Percentiles rank a stretch among this genome's conserved stretches.
phyloP scores from a whole-genome alignment of 2,888 invertebrate genomes.

The Lasius platythorax region DNA sequence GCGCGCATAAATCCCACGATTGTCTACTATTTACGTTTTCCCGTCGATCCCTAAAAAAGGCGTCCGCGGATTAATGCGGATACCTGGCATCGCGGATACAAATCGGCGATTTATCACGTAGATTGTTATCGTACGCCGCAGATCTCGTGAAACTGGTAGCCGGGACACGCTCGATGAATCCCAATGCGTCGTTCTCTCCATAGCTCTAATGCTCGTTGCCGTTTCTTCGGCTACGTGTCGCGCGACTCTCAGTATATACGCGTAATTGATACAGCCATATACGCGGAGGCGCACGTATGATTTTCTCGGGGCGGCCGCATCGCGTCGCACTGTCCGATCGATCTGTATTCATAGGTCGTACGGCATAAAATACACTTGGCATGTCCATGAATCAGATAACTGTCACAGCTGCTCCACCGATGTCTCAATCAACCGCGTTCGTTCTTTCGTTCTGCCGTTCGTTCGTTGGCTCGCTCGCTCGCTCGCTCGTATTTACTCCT shows the following conservation, averaged over 20 bases:
- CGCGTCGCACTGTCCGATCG: conserved; percentile 78
- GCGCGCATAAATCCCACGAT: conserved; percentile 31
- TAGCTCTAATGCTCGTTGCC: conserved; percentile 28
- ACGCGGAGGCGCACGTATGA: conserved; percentile 76
- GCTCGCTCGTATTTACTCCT: conserved; percentile 40
- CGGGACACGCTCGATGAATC: conserved; percentile 72
- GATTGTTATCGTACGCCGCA: conserved; percentile 68
- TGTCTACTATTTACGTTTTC: conserved; percentile 25
- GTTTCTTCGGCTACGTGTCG: conserved; percentile 69
- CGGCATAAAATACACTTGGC: conserved; percentile 86
- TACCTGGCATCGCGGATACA: conserved; percentile 65
- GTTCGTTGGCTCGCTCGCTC: conserved; percentile 61
- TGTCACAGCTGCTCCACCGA: conserved; percentile 84
- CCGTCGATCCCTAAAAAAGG: conserved; percentile 35
- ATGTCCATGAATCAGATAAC: conserved; percentile 86
- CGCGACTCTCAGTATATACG: conserved; percentile 52
- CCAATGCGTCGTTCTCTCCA: conserved; percentile 67
- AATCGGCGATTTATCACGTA: conserved; percentile 76
- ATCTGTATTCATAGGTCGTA: conserved; percentile 86
- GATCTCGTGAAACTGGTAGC: conserved; percentile 72
- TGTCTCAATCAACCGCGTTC: conserved; percentile 84
- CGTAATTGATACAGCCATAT: conserved; percentile 80
- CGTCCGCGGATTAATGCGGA: conserved; percentile 36
- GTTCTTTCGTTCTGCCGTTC: conserved; percentile 66
- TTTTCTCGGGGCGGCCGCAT: conserved; percentile 76